A percentile compares a stretch with the other conserved stretches of the same genome.
These are phyloP conservation scores for Drosophila bocki DNA, from an alignment of 1,140 invertebrate species.

Conservation along the genomic window DNA sequence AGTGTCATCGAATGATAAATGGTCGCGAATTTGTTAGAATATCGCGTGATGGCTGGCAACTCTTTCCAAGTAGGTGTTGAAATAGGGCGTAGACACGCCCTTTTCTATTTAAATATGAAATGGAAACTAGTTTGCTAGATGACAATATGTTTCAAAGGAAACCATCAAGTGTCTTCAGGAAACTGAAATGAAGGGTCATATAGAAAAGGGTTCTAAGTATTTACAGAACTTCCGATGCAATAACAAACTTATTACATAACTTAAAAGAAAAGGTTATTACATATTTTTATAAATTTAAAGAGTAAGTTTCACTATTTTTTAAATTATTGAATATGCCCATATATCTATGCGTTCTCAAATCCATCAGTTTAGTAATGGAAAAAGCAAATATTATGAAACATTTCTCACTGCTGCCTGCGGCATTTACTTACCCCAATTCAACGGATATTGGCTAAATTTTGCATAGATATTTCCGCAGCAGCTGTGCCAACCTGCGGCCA, in stretches of 20 bases:
- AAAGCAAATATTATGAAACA: conserved; percentile 12
- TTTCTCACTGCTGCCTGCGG: not conserved
- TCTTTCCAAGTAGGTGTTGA: conserved; percentile 35
- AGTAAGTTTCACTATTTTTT: no score
- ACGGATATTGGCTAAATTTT: conserved; percentile 58
- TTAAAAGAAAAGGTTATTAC: not conserved
- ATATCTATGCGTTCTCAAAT: not conserved
- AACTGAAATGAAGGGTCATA: no score
- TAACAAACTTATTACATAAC: no score
- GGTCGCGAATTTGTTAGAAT: conserved; percentile 42
- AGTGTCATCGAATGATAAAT: conserved; percentile 54
- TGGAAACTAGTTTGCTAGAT: conserved; percentile 12
- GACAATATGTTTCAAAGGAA: conserved; percentile 1
- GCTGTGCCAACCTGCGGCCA: conserved; percentile 61
- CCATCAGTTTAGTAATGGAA: conserved; percentile 12
- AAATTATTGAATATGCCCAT: no score
- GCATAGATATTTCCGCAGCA: conserved; percentile 48
- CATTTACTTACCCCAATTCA: conserved; percentile 44
- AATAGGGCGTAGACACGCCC: conserved; percentile 29
- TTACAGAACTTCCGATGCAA: not conserved
- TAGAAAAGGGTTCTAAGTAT: not conserved
- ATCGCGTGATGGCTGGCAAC: conserved; percentile 46
- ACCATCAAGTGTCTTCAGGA: not conserved
- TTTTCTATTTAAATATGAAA: conserved; percentile 37
- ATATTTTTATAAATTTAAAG: no score